Evolutionary conservation across 2,113 vertebrate genomes (phyloP).

Genomic region (Trogon melanurus): DNA sequence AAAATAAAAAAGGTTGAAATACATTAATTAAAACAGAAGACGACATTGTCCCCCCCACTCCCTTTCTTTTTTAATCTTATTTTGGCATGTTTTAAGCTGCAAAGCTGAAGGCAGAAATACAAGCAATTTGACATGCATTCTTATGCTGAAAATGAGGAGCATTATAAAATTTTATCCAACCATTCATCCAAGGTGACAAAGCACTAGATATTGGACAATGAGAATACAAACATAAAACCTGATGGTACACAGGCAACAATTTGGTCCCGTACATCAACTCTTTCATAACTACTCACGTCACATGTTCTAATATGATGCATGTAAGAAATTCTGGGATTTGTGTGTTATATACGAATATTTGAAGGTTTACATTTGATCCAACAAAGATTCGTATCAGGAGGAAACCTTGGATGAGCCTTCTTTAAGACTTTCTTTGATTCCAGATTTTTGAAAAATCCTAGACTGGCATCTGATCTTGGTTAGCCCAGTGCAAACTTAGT

Average conservation of each 20-base stretch:
- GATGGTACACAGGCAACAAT: neutral
- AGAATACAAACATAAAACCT: neutral
- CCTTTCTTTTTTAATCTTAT: neutral
- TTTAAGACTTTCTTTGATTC: neutral
- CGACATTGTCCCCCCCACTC: neutral
- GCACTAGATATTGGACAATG: neutral
- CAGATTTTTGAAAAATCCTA: neutral
- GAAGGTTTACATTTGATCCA: neutral
- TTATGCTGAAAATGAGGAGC: slow-evolving; percentile 7
- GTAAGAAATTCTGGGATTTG: neutral
- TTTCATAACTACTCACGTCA: neutral
- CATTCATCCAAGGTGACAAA: slow-evolving; percentile 25
- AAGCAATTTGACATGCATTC: neutral
- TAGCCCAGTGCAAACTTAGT: neutral
- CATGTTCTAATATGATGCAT: neutral
- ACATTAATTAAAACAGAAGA: slow-evolving; percentile 20
- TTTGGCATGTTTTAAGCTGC: neutral
- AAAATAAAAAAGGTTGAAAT: neutral
- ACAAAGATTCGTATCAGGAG: neutral
- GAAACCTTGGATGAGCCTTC: neutral
- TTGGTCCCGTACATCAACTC: neutral
- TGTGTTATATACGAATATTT: neutral
- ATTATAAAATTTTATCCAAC: slow-evolving; percentile 46
- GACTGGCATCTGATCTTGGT: neutral
- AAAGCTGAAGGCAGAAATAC: neutral